Evolutionary conservation across 2,797 vertebrate genomes (phyloP).

Genomic region (Petrocephalus schoutedeni): DNA sequence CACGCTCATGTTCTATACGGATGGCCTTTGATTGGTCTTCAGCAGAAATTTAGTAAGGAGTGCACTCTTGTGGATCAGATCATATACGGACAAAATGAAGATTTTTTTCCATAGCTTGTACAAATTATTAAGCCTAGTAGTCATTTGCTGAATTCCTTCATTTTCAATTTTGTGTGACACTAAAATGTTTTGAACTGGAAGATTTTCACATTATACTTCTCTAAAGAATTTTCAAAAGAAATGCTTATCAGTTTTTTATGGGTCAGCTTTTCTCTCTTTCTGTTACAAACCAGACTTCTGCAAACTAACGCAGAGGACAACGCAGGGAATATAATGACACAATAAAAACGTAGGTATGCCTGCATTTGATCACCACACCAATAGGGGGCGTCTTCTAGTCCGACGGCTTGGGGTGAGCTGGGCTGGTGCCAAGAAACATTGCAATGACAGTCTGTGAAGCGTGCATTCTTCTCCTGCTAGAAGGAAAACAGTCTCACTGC

Average conservation of each 20-base stretch:
- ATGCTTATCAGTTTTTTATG: not conserved
- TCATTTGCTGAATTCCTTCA: not conserved
- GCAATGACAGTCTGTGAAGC: conserved; percentile 44
- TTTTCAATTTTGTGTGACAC: not conserved
- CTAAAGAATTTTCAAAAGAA: not conserved
- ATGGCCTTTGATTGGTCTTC: not conserved
- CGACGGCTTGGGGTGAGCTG: not conserved
- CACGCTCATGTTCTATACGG: not conserved
- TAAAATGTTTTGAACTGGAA: not conserved
- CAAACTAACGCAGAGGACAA: not conserved
- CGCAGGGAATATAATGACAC: not conserved
- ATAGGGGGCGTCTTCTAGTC: not conserved
- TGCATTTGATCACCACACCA: not conserved
- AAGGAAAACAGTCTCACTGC: conserved; percentile 45
- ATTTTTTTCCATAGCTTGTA: not conserved
- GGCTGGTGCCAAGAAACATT: conserved; percentile 50
- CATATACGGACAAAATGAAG: not conserved
- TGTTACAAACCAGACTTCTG: not conserved
- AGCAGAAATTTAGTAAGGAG: not conserved
- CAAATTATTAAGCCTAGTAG: not conserved
- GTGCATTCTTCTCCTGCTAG: conserved; percentile 44
- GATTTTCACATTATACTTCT: not conserved
- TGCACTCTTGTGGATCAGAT: not conserved
- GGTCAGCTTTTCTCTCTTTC: not conserved
- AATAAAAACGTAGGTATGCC: not conserved